Conservation (phyloP, 2,113 vertebrate genomes). For the Melanerpes aurifrons region DNA sequence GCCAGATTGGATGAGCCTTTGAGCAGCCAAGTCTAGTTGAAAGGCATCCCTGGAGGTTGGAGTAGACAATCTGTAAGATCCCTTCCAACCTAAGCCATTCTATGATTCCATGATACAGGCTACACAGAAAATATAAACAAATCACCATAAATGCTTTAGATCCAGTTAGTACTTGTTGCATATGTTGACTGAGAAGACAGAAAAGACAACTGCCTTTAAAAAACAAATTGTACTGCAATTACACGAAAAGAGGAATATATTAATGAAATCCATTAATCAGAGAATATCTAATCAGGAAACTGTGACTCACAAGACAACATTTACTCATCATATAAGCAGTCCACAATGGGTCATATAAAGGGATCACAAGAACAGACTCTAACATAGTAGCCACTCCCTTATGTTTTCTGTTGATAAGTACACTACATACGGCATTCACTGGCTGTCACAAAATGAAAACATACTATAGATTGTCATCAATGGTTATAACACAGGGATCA, state of each 20-base stretch:
- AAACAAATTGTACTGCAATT: neutral
- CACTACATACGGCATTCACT: neutral
- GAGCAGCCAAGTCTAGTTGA: no score
- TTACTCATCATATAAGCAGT: neutral
- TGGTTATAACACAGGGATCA: neutral
- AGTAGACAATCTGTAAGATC: no score
- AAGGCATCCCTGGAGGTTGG: no score
- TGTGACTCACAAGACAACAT: neutral
- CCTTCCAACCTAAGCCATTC: no score
- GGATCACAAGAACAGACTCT: neutral
- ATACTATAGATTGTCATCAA: neutral
- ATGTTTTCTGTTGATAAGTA: neutral
- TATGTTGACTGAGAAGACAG: neutral
- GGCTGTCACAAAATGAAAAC: neutral
- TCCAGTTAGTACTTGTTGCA: neutral
- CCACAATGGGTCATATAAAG: neutral
- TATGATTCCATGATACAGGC: neutral
- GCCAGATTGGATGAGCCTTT: no score
- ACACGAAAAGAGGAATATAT: neutral
- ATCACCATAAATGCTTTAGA: neutral
- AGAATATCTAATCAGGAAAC: neutral
- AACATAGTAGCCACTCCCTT: fast-evolving
- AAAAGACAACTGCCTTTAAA: neutral
- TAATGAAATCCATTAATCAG: neutral
- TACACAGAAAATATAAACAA: neutral